Base-by-base conservation (phyloP, 2,113 vertebrate genomes). In the Dasyprocta punctata region DNA sequence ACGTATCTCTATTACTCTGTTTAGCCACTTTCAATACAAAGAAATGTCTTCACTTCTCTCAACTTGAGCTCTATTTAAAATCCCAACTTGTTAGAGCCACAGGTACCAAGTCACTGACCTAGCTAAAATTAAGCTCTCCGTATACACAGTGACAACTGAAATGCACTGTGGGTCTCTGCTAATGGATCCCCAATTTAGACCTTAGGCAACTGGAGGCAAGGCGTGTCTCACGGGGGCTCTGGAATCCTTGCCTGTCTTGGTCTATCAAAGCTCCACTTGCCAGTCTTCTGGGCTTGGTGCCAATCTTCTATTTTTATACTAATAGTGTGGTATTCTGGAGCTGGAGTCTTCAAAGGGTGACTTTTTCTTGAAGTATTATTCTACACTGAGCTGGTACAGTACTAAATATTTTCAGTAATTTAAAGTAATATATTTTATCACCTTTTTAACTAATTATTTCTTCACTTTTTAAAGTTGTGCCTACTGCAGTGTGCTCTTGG, bases 281-380 rank as follows among this genome's bases (percentile, higher is more conserved):
- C 81, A 96, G 82, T 67, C 58, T 97, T 86, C 86, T 38, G 67
- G 97, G 96, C 93, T 71, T 58, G 41, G 67, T 41, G 96, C 90
- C 97, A 98, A 81, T 8, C 65, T 86, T 86, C 3, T 98, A 97
- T 97, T 96, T 98, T 96, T 97, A 96, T 95, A 96, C 28, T 58
- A 84, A 84, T 75, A 33, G 77, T 96, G 71, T 95, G 60, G 82
- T 56, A 84, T 44, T 83, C 61, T 73, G n/a, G 84, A 83, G 33
- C 63, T 97, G n/a, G 82, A 91, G 58, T 92, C 96, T 95, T 96
- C 5, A 44, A 90, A 69, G 28, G 78, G 73, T 56, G 41, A 85
- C 83, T 87, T 97, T 86, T 95, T 86, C 54, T 93, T 89, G 88
- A 96, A 73, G 44, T 94, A 92, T 88, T 83, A 86, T 92, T 96